Conservation (phyloP, 2,113 vertebrate species). For the Hemiscyllium ocellatum region DNA sequence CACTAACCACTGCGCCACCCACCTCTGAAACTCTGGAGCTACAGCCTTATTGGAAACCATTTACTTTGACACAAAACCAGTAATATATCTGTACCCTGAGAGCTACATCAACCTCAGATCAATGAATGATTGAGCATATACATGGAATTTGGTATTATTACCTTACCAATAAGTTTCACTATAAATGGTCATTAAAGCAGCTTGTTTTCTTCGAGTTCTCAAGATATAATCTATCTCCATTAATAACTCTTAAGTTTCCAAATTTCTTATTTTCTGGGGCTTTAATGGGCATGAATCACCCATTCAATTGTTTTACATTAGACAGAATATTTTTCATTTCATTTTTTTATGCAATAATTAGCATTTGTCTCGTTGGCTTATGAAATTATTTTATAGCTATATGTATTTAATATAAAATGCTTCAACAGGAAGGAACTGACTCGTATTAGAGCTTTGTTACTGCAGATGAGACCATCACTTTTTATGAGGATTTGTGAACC, state of each 20-base stretch:
- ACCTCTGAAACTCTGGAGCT: neutral
- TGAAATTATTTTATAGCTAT: neutral
- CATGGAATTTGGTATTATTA: too few relatives aligned
- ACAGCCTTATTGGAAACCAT: neutral
- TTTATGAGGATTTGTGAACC: neutral
- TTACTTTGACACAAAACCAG: neutral
- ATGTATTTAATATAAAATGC: neutral
- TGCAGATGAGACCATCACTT: neutral
- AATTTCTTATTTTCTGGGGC: neutral
- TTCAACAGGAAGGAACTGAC: neutral
- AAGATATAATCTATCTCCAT: neutral
- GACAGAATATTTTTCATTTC: neutral
- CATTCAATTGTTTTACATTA: neutral
- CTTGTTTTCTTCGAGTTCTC: neutral
- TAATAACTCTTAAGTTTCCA: neutral
- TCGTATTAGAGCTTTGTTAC: neutral
- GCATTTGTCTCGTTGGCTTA: neutral
- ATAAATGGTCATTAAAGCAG: neutral
- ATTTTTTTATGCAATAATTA: constrained; percentile 5
- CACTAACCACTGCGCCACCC: too few relatives aligned
- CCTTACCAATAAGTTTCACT: neutral
- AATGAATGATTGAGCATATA: neutral
- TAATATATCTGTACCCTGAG: neutral
- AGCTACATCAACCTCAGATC: neutral
- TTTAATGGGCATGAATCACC: neutral